Percentiles rank a stretch among this genome's conserved stretches.
These are phyloP conservation scores for Ischnura elegans DNA, from an alignment of 2,888 invertebrate species.

Conservation along the genomic window DNA sequence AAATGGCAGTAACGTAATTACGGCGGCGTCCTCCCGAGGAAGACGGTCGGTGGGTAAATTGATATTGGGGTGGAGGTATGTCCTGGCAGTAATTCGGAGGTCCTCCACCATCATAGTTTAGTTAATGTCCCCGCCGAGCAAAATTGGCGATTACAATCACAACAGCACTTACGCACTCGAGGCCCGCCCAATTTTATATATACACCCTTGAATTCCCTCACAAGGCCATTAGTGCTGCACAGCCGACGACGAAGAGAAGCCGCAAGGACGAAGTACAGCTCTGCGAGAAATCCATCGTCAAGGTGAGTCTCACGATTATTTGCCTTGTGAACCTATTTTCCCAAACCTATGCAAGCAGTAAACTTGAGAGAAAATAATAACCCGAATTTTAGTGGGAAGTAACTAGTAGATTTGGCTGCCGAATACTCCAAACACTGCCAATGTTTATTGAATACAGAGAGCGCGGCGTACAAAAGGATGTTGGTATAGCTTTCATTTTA, in stretches of 20 bases:
- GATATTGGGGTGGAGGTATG: neutral
- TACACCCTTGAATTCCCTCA: neutral
- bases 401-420: no score
- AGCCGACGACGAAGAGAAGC: neutral
- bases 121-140: neutral
- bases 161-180: neutral
- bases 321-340: no score
- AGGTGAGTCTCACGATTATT: neutral
- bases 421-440: no score
- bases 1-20: neutral
- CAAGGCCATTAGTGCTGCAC: neutral
- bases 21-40: neutral
- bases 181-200: neutral
- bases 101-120: neutral
- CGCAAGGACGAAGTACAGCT: neutral
- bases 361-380: no score
- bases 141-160: neutral
- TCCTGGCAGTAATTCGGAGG: no score
- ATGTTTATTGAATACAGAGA: no score
- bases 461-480: no score
- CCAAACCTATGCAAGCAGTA: no score
- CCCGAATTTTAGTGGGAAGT: no score
- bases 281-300: neutral
- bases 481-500: no score
- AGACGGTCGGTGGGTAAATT: neutral